Conservation (phyloP, 1,140 invertebrate genomes). For the Phymorhynchus buccinoides region DNA sequence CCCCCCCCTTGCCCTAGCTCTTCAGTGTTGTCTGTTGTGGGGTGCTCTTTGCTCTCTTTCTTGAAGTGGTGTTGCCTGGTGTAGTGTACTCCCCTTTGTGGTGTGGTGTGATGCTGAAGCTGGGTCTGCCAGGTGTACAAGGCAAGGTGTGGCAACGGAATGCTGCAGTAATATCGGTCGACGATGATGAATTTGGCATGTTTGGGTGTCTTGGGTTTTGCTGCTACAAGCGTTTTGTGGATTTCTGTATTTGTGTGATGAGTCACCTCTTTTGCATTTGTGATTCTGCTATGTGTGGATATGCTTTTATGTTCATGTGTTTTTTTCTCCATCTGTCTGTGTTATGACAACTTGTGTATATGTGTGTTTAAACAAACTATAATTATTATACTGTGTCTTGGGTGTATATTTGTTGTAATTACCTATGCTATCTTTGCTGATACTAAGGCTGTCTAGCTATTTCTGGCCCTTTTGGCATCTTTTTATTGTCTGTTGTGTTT, state of each 20-base stretch:
- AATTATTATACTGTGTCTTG: not conserved
- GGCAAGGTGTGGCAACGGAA: not conserved
- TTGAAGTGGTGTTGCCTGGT: not conserved
- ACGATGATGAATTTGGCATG: not conserved
- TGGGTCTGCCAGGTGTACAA: not conserved
- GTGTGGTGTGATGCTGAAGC: not conserved
- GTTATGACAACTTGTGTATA: not conserved
- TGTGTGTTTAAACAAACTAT: too few species aligned
- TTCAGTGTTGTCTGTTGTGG: conserved; percentile 34
- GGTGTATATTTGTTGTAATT: not conserved
- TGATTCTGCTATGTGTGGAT: not conserved
- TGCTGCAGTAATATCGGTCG: not conserved
- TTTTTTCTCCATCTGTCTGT: not conserved
- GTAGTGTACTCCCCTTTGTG: not conserved
- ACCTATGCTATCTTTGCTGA: not conserved
- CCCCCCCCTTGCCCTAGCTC: not conserved
- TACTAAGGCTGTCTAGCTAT: not conserved
- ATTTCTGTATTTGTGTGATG: not conserved
- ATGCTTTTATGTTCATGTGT: not conserved
- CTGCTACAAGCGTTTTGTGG: not conserved
- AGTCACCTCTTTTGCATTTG: not conserved
- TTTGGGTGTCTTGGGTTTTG: not conserved
- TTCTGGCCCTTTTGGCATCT: too few species aligned
- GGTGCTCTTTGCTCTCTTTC: not conserved
- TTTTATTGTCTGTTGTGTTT: too few species aligned